Evolutionary conservation across 2,113 vertebrate genomes (phyloP), one percentile per base, ranked within the genome.

Genomic region (Capreolus pygargus): DNA sequence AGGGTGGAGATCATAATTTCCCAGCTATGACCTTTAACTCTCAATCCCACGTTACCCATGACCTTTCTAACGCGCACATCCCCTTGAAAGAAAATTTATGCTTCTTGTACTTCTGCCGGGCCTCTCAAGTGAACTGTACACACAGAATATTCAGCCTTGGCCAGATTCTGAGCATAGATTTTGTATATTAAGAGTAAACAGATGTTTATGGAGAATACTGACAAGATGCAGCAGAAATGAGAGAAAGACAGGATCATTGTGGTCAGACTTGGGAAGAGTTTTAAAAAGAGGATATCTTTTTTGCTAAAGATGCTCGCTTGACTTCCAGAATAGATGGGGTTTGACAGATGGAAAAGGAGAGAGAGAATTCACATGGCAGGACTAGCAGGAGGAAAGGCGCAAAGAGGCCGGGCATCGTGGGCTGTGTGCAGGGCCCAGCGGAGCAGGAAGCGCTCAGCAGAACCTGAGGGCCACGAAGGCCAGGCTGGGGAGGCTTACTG

Each of bases 1-100:
- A 94, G 82, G 16, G 61, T 54, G 23, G 43, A 54, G 74, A 92
- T 82, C 90, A 19, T 94, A 89, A 96, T 93, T 90, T 92, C 70
- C 95, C 84, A 92, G 94, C 30, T 90, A 64, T 47, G 91, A 97
- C 94, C 92, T 97, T 95, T 84, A 89, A 14, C 36, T 88, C 61
- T 91, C 45, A 61, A 19, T 87, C 96, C 86, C 95, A 25, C 27
- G n/a, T 57, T 39, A 82, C 54, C 6, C 50, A 58, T 84, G 90
- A 93, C 74, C 81, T 97, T 94, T 96, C 84, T 92, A 85, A 92
- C 43, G 47, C 88, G 30, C 61, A 10, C 57, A 81, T 84, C 89
- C 93, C 70, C 74, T 86, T 57, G 17, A 61, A 94, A 64, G 95
- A 89, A 95, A 84, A 97, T 85, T 47, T 87, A 96, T 89, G 43